Percentiles rank a stretch among this genome's conserved stretches.
Evolutionary conservation across 1,140 invertebrate genomes (phyloP).

Genomic region (Drosophila nigromelanica): DNA sequence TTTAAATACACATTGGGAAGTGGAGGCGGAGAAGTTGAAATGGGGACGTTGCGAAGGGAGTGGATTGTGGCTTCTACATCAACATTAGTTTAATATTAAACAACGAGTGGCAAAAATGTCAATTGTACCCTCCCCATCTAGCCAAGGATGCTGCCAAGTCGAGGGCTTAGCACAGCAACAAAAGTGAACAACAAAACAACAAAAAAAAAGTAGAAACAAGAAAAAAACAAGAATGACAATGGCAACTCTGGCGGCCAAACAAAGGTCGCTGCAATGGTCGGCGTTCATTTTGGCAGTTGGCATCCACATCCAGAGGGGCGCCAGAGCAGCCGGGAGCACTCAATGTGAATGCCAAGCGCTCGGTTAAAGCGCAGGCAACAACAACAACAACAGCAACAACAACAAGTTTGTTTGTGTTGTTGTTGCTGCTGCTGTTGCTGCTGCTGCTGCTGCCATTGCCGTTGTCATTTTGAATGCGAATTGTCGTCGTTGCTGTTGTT

Average conservation of each 20-base stretch:
- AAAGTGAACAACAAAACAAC: constrained; percentile 20
- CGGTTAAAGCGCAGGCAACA: constrained; percentile 59
- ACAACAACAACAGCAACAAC: constrained; percentile 8
- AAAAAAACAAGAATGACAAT: constrained; percentile 36
- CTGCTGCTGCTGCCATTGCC: constrained; percentile 58
- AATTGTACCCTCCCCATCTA: constrained; percentile 33
- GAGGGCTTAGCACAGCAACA: constrained; percentile 52
- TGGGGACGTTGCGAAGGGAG: too few species aligned
- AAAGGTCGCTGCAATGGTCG: constrained; percentile 56
- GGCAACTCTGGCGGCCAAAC: constrained; percentile 51
- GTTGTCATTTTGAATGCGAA: constrained; percentile 77
- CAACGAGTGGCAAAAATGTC: constrained; percentile 61
- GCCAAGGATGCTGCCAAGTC: constrained; percentile 18
- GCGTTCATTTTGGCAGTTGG: constrained; percentile 43
- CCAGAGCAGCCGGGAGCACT: constrained; percentile 40
- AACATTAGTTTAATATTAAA: constrained; percentile 73
- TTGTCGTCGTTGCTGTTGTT: constrained; percentile 50
- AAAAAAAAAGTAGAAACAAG: constrained; percentile 4
- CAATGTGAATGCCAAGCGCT: constrained; percentile 57
- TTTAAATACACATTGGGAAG: constrained; percentile 56
- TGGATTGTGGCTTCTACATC: constrained; percentile 50
- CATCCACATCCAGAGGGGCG: constrained; percentile 50
- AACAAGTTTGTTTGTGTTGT: constrained; percentile 45
- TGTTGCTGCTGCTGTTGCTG: constrained; percentile 28
- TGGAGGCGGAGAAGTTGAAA: not conserved